Percentiles rank a stretch among this genome's conserved stretches.
These are phyloP conservation scores for Gasterosteus nipponicus DNA, from an alignment of 2,113 vertebrate species.

Conservation along the genomic window DNA sequence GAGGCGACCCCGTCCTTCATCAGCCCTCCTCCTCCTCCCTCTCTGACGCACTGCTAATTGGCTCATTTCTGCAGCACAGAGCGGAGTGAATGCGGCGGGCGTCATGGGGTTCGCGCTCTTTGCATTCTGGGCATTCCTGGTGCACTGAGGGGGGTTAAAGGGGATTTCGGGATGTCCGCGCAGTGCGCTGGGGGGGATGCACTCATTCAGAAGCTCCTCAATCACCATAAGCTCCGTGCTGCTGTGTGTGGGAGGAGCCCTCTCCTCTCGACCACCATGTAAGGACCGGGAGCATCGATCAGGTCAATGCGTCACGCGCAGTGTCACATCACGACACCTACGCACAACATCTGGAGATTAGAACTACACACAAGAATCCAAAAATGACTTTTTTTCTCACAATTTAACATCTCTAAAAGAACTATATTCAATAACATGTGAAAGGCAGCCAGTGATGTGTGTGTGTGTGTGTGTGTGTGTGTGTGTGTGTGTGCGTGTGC, in stretches of 20 bases:
- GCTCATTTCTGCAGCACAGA: constrained; percentile 1
- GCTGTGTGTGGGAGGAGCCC: neutral
- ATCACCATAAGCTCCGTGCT: neutral
- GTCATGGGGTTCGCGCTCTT: constrained; percentile 8
- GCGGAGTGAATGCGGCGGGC: neutral
- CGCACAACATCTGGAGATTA: too few species aligned
- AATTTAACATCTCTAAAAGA: too few species aligned
- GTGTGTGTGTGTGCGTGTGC: constrained; percentile 19
- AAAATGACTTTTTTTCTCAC: neutral
- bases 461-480: too few species aligned
- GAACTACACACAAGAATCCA: too few species aligned
- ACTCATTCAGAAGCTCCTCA: constrained; percentile 7
- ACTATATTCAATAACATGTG: too few species aligned
- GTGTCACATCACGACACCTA: too few species aligned
- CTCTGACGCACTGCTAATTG: constrained; percentile 13
- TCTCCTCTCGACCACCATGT: too few species aligned
- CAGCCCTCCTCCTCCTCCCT: neutral
- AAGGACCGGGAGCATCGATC: too few species aligned
- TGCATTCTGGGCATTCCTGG: neutral
- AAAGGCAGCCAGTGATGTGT: too few species aligned
- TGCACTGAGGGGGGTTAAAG: neutral
- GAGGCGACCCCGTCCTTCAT: constrained; percentile 26
- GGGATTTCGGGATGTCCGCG: neutral
- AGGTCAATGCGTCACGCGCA: too few species aligned
- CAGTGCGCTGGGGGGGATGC: neutral